Percentiles rank a stretch among this genome's conserved stretches.
These are phyloP conservation scores for Danio choprae DNA, from an alignment of 2,797 vertebrate species.

Conservation along the genomic window DNA sequence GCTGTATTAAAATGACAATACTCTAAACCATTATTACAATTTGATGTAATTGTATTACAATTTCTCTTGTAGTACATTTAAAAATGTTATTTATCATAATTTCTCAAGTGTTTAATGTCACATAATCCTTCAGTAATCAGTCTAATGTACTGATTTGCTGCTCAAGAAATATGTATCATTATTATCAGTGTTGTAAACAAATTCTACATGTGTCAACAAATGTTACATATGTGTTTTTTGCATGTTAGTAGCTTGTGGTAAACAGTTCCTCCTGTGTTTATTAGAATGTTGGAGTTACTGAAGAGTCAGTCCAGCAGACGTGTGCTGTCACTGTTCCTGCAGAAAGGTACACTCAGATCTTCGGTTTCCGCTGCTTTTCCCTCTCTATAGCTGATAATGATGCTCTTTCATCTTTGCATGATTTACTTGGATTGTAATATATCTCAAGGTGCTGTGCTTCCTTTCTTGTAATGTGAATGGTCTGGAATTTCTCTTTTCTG, in stretches of 20 bases:
- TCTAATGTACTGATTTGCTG: no score
- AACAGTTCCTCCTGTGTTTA: constrained; percentile 1
- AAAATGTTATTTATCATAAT: no score
- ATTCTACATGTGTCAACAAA: no score
- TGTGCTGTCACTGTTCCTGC: constrained; percentile 72
- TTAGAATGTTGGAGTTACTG: constrained; percentile 66
- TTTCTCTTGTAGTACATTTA: no score
- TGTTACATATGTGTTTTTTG: no score
- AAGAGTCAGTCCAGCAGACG: constrained; percentile 73
- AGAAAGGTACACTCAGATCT: constrained; percentile 72
- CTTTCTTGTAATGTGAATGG: constrained; percentile 19
- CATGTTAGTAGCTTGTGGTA: not conserved
- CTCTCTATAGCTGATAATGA: not conserved
- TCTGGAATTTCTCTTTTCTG: constrained; percentile 25
- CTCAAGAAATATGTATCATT: no score
- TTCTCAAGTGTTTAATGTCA: no score
- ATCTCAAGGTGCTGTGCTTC: constrained; percentile 16
- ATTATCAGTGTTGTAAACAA: no score
- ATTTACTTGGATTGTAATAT: not conserved
- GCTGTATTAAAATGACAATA: no score
- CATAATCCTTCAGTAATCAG: no score
- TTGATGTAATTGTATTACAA: no score
- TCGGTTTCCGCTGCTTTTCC: not conserved
- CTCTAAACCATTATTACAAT: no score
- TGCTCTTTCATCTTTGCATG: constrained; percentile 7